Evolutionary conservation across 2,113 vertebrate species (phyloP), one percentile per base, ranked within the genome.

Genomic region (Zootoca vivipara): DNA sequence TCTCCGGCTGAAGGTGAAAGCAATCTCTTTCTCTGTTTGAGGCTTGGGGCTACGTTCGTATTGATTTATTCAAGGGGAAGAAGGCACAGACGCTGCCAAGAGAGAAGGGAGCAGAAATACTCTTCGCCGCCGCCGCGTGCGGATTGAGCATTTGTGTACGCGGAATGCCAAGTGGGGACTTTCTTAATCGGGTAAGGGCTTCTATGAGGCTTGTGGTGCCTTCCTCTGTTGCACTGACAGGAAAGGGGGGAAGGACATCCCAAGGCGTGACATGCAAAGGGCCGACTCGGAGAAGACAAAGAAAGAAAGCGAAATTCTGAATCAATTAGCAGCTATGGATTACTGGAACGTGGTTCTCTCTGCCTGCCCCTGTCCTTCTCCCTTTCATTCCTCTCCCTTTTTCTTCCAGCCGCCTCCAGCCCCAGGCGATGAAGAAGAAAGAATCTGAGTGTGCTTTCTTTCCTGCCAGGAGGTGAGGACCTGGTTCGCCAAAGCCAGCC

Each of bases 1-100:
- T 78, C 79, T 72, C 80, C 30, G 15, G 85, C 38, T 70, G 35
- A 78, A 90, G 73, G 73, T 70, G 65, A 90, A 87, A 90, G 67
- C 64, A 90, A 87, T 83, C 85, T 77, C 62, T 70, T 83, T 83
- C 80, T 83, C 64, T 22, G 46, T 78, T 78, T 46, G 84, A 86
- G 84, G 42, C 46, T 56, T 3, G 78, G 79, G 81, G 80, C 89
- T 78, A 72, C 67, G 62, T 87, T 86, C 46, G 6, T 78, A 83
- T 72, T 70, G 85, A 82, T 73, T 42, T 86, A 86, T 82, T 72
- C 35, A 70, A 82, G 42, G 79, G 81, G 42, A 69, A 88, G 42
- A 69, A 88, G 81, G 56, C n/a, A 38, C 33, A 40, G 78, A 12
- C 46, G 46, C 46, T 52, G 46, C 10, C 9, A 52, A 15, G 65